Conservation (phyloP, 2,113 vertebrate genomes). For the Athene cunicularia region DNA sequence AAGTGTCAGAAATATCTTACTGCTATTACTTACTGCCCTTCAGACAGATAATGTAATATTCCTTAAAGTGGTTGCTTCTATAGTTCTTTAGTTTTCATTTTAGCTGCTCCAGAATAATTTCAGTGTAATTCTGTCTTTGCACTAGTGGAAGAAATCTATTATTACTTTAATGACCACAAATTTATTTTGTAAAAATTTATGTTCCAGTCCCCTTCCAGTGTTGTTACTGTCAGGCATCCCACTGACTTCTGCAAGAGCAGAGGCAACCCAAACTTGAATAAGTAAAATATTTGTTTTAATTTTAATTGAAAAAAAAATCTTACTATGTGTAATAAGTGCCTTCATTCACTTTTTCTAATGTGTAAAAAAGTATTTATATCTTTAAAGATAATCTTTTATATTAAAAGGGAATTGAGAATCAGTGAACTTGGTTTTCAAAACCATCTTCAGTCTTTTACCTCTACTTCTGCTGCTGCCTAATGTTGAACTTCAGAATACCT, state of each 20-base stretch:
- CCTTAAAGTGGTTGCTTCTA: background rate
- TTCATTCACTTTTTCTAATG: constrained; percentile 64
- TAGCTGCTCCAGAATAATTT: background rate
- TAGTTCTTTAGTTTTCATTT: background rate
- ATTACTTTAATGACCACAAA: background rate
- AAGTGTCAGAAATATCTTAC: background rate
- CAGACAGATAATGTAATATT: background rate
- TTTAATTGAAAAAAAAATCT: constrained; percentile 36
- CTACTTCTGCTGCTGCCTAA: constrained; percentile 61
- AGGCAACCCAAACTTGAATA: constrained; percentile 9
- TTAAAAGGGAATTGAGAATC: constrained; percentile 75
- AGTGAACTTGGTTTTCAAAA: constrained; percentile 74
- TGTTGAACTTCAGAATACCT: constrained; percentile 62
- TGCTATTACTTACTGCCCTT: background rate
- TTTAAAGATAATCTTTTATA: constrained; percentile 76
- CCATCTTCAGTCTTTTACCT: constrained; percentile 56
- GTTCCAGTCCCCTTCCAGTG: background rate
- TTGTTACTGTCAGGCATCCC: background rate
- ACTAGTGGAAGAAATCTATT: constrained; percentile 60
- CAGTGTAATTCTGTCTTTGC: constrained; percentile 55
- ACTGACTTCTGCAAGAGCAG: background rate
- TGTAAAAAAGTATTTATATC: constrained; percentile 73
- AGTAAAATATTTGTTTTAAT: constrained; percentile 56
- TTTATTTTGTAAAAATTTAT: background rate
- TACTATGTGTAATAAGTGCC: constrained; percentile 51